Conservation (phyloP, 2,888 invertebrate genomes). For the Pristionchus japonicus region DNA sequence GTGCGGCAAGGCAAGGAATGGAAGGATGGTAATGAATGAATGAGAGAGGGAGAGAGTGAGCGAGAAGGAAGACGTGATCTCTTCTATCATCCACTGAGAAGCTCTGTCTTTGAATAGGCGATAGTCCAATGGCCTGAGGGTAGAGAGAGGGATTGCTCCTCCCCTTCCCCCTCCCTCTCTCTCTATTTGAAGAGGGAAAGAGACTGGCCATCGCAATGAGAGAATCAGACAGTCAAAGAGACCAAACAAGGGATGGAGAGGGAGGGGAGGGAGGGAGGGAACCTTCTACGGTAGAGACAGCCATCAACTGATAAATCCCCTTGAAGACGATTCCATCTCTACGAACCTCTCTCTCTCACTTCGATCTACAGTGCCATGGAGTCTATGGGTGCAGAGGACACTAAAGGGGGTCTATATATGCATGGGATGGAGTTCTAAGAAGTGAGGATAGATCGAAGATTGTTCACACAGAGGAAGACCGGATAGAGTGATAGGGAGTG, state of each 20-base stretch:
- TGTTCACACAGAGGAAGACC: slow-evolving; percentile 12
- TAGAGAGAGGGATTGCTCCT: neutral
- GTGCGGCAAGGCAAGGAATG: neutral
- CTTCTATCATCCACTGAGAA: neutral
- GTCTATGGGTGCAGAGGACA: neutral
- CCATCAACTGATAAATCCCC: slow-evolving; percentile 4
- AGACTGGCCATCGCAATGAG: neutral
- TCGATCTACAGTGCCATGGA: neutral
- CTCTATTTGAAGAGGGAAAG: slow-evolving; percentile 31
- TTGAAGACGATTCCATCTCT: neutral
- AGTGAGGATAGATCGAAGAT: neutral
- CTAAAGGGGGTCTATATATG: neutral
- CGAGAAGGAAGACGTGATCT: neutral
- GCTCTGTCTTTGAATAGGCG: neutral
- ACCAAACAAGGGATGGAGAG: slow-evolving; percentile 14
- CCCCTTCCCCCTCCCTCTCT: neutral
- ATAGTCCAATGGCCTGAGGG: neutral
- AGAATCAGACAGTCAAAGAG: slow-evolving; percentile 14
- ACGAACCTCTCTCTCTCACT: neutral
- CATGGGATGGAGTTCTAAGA: neutral
- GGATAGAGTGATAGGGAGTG: slow-evolving; percentile 30
- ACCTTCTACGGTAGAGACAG: slow-evolving; percentile 9
- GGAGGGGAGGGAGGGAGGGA: neutral
- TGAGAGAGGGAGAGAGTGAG: neutral
- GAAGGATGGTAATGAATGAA: neutral